These are phyloP conservation scores for Stenodema calcarata DNA, from an alignment of 2,888 invertebrate genomes.

Conservation along the genomic window DNA sequence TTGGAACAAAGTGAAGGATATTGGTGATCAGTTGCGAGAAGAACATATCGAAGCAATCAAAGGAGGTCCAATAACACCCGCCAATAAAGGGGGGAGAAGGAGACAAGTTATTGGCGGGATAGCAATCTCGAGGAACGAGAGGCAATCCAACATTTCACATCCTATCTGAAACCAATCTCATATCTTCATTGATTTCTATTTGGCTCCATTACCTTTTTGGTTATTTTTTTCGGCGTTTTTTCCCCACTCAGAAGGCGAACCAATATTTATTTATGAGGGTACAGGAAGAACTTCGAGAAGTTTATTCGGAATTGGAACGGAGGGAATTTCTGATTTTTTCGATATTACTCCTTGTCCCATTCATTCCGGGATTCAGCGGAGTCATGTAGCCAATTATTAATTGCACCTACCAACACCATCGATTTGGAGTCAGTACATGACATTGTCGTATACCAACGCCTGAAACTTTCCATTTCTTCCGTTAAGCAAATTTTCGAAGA, in stretches of 20 bases:
- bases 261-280: constrained; percentile 45
- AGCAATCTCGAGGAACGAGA: constrained; percentile 31
- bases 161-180: constrained; percentile 49
- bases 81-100: constrained; percentile 19
- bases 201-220: constrained; percentile 44
- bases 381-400: too few species aligned
- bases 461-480: too few species aligned
- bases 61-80: constrained; percentile 29
- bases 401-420: too few species aligned
- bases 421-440: too few species aligned
- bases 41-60: constrained; percentile 48
- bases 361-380: neutral
- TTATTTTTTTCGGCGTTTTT: neutral
- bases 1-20: constrained; percentile 49
- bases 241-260: neutral
- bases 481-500: too few species aligned
- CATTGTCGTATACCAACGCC: too few species aligned
- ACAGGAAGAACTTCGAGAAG: neutral
- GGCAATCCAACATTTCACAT: constrained; percentile 46
- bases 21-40: constrained; percentile 47
- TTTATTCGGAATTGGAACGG: constrained; percentile 14
- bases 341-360: neutral
- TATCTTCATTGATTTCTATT: constrained; percentile 49
- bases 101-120: constrained; percentile 46
- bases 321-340: neutral